Evolutionary conservation across 2,797 vertebrate species (phyloP), one percentile per base, ranked within the genome.

Genomic region (Dallia pectoralis): DNA sequence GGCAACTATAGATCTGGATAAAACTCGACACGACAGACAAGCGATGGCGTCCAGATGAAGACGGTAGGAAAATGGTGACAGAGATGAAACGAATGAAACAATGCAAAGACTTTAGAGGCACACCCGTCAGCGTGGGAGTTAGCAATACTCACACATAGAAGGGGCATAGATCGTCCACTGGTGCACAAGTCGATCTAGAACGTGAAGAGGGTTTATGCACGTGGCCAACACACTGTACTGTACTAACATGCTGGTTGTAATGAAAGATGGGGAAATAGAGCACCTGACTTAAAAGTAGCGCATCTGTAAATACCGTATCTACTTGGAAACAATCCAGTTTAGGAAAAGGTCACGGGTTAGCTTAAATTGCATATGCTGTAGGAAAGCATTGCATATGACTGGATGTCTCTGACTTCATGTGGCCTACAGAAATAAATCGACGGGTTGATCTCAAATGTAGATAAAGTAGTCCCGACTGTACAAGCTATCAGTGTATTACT

Each of bases 81-180:
- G 8, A 15, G 48, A 32, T 4, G 67, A 69, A 70, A 74, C 74
- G 70, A 27, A 70, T 84, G 73, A 69, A 70, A 74, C 81, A 67
- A 83, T 19, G 77, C 79, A n/a, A 48, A 70, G 84, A 71, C 66
- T 76, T 53, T 47, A 16, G 48, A 16, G 30, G 83, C 59, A 86
- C 78, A 68, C 81, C 53, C 79, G 64, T 74, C 81, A 65, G 79
- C 82, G 92, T 84, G 91, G 91, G 91, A 91, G 94, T 95, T 74
- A 92, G 93, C 89, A 82, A 96, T 98, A 98, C 96, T 98, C 96
- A 98, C 97, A 99, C 95, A 97, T 95, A 96, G 96, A 95, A 96
- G 80, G 95, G 94, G 95, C 93, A 96, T 92, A 93, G 92, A 93
- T 96, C 95, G 90, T 96, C 96, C 93, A 94, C 95, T 86, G 96